Percentiles rank a stretch among this genome's conserved stretches.
Evolutionary conservation across 2,888 invertebrate genomes (phyloP).

Genomic region (Choreutis nemorana): DNA sequence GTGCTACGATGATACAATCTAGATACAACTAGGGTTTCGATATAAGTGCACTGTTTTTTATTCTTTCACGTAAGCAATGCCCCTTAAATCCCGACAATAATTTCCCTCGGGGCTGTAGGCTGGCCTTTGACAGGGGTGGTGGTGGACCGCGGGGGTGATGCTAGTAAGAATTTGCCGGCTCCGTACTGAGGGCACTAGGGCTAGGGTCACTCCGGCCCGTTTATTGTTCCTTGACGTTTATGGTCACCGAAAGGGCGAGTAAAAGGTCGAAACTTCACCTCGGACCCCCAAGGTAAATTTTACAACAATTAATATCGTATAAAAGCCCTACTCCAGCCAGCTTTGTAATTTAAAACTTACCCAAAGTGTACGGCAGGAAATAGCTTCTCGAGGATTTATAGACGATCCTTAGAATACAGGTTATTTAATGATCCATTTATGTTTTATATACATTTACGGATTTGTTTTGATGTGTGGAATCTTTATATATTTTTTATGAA

Average conservation of each 20-base stretch:
- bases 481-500: no score
- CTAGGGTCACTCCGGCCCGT: conserved; percentile 54
- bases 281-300: conserved; percentile 34
- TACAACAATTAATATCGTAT: conserved; percentile 38
- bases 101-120: conserved; percentile 55
- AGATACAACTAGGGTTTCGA: conserved; percentile 36
- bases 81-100: conserved; percentile 68
- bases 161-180: conserved; percentile 52
- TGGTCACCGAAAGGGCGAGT: conserved; percentile 55
- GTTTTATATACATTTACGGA: no score
- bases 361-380: no score
- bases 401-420: no score
- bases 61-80: conserved; percentile 55
- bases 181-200: conserved; percentile 35
- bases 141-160: conserved; percentile 50
- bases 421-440: no score
- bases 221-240: conserved; percentile 61
- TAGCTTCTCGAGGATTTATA: no score
- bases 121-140: conserved; percentile 60
- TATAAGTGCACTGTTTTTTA: conserved; percentile 52
- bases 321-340: conserved; percentile 10
- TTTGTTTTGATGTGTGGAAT: no score
- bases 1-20: conserved; percentile 45
- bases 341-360: no score
- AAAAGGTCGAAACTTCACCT: conserved; percentile 38